Percentiles rank a stretch among this genome's conserved stretches.
These are phyloP conservation scores for Zeugodacus cucurbitae DNA, from an alignment of 1,140 invertebrate species.

Conservation along the genomic window DNA sequence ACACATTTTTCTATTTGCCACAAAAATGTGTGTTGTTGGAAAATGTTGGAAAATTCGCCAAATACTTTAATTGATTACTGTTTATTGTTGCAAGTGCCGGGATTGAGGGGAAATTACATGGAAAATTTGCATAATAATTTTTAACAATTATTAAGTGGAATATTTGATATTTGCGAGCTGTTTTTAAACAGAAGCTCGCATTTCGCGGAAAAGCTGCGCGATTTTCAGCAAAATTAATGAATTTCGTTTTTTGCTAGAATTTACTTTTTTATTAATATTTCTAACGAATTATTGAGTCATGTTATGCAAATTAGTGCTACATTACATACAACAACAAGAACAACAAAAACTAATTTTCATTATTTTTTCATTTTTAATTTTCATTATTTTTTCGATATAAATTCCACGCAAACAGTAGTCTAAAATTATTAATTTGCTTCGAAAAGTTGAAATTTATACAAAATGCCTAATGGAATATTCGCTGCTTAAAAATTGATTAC, in stretches of 20 bases:
- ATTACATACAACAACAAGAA: too few relatives aligned
- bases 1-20: too few relatives aligned
- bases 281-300: too few relatives aligned
- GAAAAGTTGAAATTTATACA: too few relatives aligned
- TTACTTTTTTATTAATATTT: not conserved
- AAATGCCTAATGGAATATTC: too few relatives aligned
- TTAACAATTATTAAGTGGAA: not conserved
- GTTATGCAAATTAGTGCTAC: too few relatives aligned
- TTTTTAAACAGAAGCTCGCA: too few relatives aligned
- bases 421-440: too few relatives aligned
- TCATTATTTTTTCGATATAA: too few relatives aligned
- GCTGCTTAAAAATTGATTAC: not conserved
- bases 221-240: not conserved
- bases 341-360: too few relatives aligned
- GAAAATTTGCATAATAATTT: not conserved
- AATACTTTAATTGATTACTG: not conserved
- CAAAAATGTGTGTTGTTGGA: not conserved
- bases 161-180: not conserved
- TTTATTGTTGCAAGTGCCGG: not conserved
- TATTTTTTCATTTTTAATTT: too few relatives aligned
- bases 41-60: not conserved
- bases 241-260: not conserved
- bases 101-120: not conserved
- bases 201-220: not conserved
- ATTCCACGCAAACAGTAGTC: too few relatives aligned